These are phyloP conservation scores for Drosophila kurseongensis DNA, from an alignment of 1,140 invertebrate genomes.

Conservation along the genomic window DNA sequence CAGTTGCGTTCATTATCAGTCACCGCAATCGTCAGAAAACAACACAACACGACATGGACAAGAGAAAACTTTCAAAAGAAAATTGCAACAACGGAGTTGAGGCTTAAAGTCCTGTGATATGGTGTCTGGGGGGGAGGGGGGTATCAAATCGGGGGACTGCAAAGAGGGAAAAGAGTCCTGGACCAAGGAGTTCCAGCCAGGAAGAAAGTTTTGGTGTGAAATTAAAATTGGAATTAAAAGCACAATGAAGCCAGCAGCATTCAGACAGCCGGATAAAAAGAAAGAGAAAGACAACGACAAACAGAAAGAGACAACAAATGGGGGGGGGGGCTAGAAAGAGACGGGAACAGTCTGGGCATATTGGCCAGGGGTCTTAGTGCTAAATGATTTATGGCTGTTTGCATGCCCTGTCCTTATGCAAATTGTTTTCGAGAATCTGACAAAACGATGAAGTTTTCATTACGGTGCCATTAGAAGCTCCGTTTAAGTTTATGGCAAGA, in stretches of 20 bases:
- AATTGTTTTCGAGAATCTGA: conserved; percentile 54
- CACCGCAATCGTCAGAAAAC: conserved; percentile 58
- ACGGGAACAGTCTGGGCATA: background rate
- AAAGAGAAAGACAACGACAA: background rate
- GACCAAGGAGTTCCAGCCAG: conserved; percentile 7
- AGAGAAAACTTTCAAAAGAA: conserved; percentile 63
- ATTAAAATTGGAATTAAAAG: conserved; percentile 77
- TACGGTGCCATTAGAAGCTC: conserved; percentile 38
- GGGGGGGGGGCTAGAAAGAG: background rate
- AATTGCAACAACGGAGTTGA: conserved; percentile 43
- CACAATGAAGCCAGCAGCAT: conserved; percentile 37
- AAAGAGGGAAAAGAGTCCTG: background rate
- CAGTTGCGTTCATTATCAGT: conserved; percentile 71
- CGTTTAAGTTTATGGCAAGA: conserved; percentile 34
- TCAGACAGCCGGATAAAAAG: conserved; percentile 9
- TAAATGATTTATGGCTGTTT: conserved; percentile 60
- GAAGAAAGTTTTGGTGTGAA: conserved; percentile 74
- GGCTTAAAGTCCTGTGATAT: too few species aligned
- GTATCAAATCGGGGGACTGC: background rate
- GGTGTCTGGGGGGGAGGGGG: background rate
- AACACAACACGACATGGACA: conserved; percentile 51
- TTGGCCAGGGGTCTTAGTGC: conserved; percentile 36
- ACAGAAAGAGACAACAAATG: background rate
- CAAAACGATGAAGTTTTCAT: conserved; percentile 55
- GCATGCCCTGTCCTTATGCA: conserved; percentile 35